Evolutionary conservation across 2,113 vertebrate genomes (phyloP).

Genomic region (Oxygymnocypris stewartii): DNA sequence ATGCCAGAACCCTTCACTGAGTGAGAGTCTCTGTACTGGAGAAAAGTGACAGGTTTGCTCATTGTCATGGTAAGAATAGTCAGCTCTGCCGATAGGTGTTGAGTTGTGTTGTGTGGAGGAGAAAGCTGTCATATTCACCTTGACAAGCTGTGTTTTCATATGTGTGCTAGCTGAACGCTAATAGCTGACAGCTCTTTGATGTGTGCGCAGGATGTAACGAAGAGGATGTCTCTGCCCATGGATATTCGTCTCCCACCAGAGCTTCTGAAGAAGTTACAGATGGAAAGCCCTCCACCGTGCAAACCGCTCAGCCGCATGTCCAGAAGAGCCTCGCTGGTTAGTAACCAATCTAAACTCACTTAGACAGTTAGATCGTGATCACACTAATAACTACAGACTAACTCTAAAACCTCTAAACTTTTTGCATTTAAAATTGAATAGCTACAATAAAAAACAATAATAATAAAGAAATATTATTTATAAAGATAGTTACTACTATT

Average conservation of each 20-base stretch:
- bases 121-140: constrained; percentile 45
- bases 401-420: background rate
- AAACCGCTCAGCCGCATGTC: constrained; percentile 90
- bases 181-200: constrained; percentile 39
- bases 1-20: constrained; percentile 7
- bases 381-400: background rate
- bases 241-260: constrained; percentile 92
- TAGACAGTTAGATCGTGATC: background rate
- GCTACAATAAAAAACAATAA: background rate
- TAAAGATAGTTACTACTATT: background rate
- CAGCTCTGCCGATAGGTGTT: background rate
- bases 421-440: background rate
- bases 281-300: constrained; percentile 81
- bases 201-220: constrained; percentile 83
- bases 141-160: constrained; percentile 32
- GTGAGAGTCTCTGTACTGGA: background rate
- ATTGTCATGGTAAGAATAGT: constrained; percentile 14
- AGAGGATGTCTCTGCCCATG: constrained; percentile 88
- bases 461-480: background rate
- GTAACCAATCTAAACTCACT: constrained; percentile 57
- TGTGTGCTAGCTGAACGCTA: constrained; percentile 11
- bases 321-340: constrained; percentile 89
- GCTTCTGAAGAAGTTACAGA: constrained; percentile 89
- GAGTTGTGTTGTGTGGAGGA: background rate
- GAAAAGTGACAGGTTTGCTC: constrained; percentile 24